Conservation (phyloP, 2,888 invertebrate genomes). For the Terebella lapidaria region DNA sequence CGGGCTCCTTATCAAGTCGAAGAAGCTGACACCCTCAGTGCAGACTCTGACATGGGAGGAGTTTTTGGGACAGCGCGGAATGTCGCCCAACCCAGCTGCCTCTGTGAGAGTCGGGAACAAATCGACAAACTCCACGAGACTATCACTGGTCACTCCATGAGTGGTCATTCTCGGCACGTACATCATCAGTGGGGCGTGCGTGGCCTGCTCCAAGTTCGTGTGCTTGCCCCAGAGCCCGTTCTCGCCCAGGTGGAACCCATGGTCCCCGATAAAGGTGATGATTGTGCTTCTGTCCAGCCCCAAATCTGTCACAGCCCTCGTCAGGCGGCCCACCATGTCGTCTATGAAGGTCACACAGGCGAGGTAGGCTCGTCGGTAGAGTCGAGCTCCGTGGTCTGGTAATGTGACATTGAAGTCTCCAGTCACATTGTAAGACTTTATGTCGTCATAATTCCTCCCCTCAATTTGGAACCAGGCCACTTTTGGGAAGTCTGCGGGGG, state of each 20-base stretch:
- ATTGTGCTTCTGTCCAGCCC: conserved; percentile 20
- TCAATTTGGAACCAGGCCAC: conserved; percentile 30
- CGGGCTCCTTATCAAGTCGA: conserved; percentile 10
- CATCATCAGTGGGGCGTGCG: conserved; percentile 33
- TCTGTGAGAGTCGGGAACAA: conserved; percentile 33
- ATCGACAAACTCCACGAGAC: conserved; percentile 33
- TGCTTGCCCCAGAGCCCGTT: conserved; percentile 28
- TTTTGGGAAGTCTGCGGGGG: conserved; percentile 29
- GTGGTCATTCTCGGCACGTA: conserved; percentile 31
- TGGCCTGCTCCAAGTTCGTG: conserved; percentile 31
- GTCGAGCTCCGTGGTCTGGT: background rate
- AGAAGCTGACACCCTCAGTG: conserved; percentile 17
- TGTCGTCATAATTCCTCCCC: conserved; percentile 27
- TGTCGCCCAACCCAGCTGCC: conserved; percentile 25
- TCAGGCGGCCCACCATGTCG: conserved; percentile 14
- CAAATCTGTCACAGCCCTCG: conserved; percentile 8
- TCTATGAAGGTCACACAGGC: conserved; percentile 16
- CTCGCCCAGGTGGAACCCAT: conserved; percentile 26
- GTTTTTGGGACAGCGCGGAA: conserved; percentile 15
- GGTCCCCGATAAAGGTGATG: conserved; percentile 22
- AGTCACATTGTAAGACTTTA: conserved; percentile 1
- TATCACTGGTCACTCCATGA: conserved; percentile 18
- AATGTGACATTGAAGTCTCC: background rate
- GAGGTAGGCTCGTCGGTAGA: conserved; percentile 22
- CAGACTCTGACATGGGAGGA: conserved; percentile 12